phyloP scores from a whole-genome alignment of 2,113 vertebrate genomes.

The Chascanopsetta lugubris region DNA sequence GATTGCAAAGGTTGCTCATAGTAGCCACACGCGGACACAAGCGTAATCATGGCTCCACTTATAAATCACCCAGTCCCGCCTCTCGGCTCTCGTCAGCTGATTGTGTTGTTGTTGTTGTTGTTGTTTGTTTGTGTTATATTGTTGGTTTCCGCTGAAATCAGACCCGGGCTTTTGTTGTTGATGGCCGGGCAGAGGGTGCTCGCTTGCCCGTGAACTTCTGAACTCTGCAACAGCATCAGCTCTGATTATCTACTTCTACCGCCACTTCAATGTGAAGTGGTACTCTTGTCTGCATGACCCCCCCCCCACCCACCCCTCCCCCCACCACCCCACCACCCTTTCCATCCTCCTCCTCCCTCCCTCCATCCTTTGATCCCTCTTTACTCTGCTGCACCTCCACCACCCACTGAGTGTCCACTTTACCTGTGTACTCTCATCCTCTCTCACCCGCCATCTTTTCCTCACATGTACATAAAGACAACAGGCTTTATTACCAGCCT shows the following conservation, averaged over 20 bases:
- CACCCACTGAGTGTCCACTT: conserved; percentile 47
- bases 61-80: conserved; percentile 36
- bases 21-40: conserved; percentile 5
- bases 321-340: background rate
- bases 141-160: conserved; percentile 41
- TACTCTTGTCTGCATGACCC: conserved; percentile 47
- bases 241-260: conserved; percentile 66
- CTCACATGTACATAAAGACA: background rate
- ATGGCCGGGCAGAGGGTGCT: conserved; percentile 36
- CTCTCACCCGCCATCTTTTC: background rate
- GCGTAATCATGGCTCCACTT: conserved; percentile 26
- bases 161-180: conserved; percentile 32
- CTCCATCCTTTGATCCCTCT: conserved; percentile 28
- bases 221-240: conserved; percentile 30
- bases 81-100: conserved; percentile 21
- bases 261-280: conserved; percentile 62
- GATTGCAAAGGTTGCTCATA: conserved; percentile 19
- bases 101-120: background rate
- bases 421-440: conserved; percentile 19
- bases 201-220: conserved; percentile 47
- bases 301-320: conserved; percentile 17
- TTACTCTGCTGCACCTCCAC: conserved; percentile 22
- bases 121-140: background rate
- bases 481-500: background rate
- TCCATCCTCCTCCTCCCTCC: background rate